These are phyloP conservation scores for Acronicta leporina DNA, from an alignment of 2,888 invertebrate genomes.

Conservation along the genomic window DNA sequence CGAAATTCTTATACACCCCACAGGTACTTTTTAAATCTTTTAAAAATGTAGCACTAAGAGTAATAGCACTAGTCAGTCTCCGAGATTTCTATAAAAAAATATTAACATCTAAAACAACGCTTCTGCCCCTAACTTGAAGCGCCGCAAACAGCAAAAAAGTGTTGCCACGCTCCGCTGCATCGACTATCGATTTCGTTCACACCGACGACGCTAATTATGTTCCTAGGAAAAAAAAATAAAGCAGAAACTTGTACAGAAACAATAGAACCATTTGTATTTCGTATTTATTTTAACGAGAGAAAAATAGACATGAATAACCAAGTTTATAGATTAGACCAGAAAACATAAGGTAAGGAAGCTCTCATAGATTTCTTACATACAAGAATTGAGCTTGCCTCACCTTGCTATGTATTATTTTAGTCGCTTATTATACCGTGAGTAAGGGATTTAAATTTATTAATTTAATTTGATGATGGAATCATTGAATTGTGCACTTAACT, in stretches of 20 bases:
- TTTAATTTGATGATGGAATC: not conserved
- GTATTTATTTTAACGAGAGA: conserved; percentile 16
- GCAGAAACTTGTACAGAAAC: conserved; percentile 27
- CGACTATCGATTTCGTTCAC: conserved; percentile 79
- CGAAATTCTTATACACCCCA: too few relatives aligned
- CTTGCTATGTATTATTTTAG: not conserved
- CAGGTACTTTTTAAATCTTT: too few relatives aligned
- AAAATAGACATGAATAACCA: conserved; percentile 24
- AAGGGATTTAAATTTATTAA: not conserved
- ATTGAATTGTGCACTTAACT: conserved; percentile 10
- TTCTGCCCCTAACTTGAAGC: conserved; percentile 40
- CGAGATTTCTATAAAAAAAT: not conserved
- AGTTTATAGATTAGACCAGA: conserved; percentile 7
- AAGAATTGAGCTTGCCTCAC: not conserved
- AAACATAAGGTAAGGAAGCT: not conserved
- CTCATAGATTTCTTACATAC: not conserved
- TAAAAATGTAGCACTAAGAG: too few relatives aligned
- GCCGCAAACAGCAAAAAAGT: conserved; percentile 66
- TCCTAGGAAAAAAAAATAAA: conserved; percentile 29
- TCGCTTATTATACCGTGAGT: not conserved
- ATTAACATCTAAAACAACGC: conserved; percentile 11
- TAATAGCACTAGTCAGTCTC: too few relatives aligned
- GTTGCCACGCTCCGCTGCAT: conserved; percentile 71
- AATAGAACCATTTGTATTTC: conserved; percentile 30
- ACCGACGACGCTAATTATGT: conserved; percentile 52